phyloP scores from a whole-genome alignment of 2,888 invertebrate species.

The Salpingus planirostris region DNA sequence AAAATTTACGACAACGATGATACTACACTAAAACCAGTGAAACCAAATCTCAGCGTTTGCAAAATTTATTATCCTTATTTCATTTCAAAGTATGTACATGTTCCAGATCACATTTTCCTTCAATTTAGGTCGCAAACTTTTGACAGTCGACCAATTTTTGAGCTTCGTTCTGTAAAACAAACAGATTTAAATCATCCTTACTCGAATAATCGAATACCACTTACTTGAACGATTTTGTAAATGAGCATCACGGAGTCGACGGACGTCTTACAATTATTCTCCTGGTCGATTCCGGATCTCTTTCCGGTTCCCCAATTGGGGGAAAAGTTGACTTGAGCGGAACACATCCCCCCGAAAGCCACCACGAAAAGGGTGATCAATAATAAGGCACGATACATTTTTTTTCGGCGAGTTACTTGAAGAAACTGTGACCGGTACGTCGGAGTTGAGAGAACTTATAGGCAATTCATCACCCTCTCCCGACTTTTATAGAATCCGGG shows the following conservation, averaged over 20 bases:
- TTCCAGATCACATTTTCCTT: no score
- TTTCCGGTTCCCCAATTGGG: conserved; percentile 42
- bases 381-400: conserved; percentile 19
- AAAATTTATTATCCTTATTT: no score
- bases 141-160: conserved; percentile 37
- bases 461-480: no score
- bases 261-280: conserved; percentile 44
- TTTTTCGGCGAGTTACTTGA: no score
- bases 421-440: no score
- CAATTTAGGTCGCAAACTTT: conserved; percentile 29
- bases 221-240: conserved; percentile 52
- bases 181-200: conserved; percentile 5
- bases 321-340: conserved; percentile 37
- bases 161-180: conserved; percentile 36
- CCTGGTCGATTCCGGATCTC: conserved; percentile 24
- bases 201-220: conserved; percentile 4
- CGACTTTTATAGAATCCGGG: no score
- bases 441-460: no score
- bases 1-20: no score
- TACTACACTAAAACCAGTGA: no score
- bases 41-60: no score
- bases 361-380: conserved; percentile 24
- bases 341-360: conserved; percentile 24
- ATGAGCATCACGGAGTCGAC: conserved; percentile 49
- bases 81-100: no score